Conservation (phyloP, 92 coral and sea anemone species). For the Porites rus region DNA sequence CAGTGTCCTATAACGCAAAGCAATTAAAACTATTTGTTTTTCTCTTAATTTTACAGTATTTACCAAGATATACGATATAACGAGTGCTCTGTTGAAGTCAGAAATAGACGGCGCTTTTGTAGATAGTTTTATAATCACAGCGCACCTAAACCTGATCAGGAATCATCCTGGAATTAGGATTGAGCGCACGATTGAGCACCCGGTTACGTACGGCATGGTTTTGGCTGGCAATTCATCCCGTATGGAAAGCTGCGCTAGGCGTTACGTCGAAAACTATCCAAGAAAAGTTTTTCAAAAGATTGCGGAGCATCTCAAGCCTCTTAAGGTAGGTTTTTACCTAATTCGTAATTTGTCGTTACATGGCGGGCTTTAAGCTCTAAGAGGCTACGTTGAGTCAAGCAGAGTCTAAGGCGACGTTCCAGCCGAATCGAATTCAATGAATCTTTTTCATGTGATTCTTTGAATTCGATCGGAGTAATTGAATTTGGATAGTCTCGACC, state of each 20-base stretch:
- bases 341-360: too few species aligned
- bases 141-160: constrained; percentile 30
- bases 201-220: constrained; percentile 67
- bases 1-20: not conserved
- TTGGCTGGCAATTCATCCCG: constrained; percentile 44
- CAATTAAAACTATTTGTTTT: not conserved
- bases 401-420: too few species aligned
- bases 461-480: too few species aligned
- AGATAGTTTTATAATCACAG: constrained; percentile 57
- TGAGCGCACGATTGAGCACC: constrained; percentile 66
- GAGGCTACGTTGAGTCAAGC: too few species aligned
- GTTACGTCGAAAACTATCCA: constrained; percentile 61
- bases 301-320: constrained; percentile 56
- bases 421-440: too few species aligned
- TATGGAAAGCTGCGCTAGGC: constrained; percentile 45
- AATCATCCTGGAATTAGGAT: constrained; percentile 41
- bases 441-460: too few species aligned
- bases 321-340: constrained; percentile 34
- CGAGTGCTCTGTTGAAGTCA: constrained; percentile 19
- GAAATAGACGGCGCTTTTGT: constrained; percentile 64
- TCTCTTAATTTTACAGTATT: constrained; percentile 41
- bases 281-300: constrained; percentile 58
- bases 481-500: too few species aligned
- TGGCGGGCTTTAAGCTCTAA: too few species aligned
- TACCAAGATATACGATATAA: constrained; percentile 37